Conservation (phyloP, 2,797 vertebrate genomes). For the Sebastolobus altivelis region DNA sequence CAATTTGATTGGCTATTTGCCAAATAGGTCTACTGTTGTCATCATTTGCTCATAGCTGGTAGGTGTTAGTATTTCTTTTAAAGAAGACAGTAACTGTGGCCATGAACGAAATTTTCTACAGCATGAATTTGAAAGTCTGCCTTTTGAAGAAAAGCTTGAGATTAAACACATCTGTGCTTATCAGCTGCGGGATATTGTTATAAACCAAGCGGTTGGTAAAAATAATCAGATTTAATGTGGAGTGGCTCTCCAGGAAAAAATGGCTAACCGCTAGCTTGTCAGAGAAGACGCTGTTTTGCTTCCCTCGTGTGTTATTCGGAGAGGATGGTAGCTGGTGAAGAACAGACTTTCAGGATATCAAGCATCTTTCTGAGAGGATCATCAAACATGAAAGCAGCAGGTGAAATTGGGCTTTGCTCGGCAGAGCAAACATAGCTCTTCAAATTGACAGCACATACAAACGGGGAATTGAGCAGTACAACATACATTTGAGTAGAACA, state of each 20-base stretch:
- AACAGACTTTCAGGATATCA: background rate
- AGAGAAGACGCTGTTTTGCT: background rate
- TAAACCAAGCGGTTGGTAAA: no score
- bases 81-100: background rate
- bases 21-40: background rate
- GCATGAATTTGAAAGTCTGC: rapidly evolving
- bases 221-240: no score
- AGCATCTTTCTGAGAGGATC: no score
- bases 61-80: background rate
- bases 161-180: background rate
- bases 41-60: background rate
- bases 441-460: background rate
- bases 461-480: no score
- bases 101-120: background rate
- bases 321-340: background rate
- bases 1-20: background rate
- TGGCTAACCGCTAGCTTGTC: background rate
- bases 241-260: background rate
- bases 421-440: background rate
- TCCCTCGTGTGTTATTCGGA: background rate
- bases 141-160: background rate
- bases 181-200: no score
- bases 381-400: background rate
- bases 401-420: background rate
- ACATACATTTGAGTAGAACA: background rate